Evolutionary conservation across 2,797 vertebrate genomes (phyloP).

Genomic region (Cossypha caffra): DNA sequence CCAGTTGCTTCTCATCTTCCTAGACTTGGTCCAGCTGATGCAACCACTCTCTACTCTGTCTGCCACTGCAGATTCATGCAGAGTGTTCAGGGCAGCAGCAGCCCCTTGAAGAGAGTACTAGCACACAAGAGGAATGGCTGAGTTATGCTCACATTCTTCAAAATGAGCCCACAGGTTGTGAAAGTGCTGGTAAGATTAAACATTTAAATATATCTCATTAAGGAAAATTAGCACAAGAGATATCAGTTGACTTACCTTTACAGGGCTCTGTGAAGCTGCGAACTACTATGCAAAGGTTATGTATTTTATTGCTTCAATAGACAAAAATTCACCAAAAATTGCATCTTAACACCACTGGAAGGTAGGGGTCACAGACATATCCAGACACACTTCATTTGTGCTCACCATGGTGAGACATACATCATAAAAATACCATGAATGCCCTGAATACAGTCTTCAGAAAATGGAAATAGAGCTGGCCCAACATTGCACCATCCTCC

Average conservation of each 20-base stretch:
- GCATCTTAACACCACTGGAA: not conserved
- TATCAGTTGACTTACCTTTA: not conserved
- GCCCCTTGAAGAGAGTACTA: not conserved
- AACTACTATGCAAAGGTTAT: not conserved
- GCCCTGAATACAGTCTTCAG: not conserved
- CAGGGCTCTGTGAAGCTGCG: not conserved
- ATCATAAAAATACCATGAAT: not conserved
- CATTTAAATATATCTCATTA: not conserved
- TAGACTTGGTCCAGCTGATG: not conserved
- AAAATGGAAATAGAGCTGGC: not conserved
- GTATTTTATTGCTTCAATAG: not conserved
- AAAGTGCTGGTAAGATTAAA: not conserved
- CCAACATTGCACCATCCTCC: not conserved
- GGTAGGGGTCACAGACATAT: not conserved
- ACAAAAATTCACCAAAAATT: not conserved
- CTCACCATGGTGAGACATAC: accelerated
- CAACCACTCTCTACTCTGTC: not conserved
- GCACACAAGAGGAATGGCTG: accelerated
- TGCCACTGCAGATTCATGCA: not conserved
- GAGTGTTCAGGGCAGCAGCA: not conserved
- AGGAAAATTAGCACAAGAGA: not conserved
- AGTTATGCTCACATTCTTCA: not conserved
- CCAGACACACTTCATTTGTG: not conserved
- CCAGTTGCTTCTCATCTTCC: not conserved
- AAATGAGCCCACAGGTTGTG: not conserved